Evolutionary conservation across 2,797 vertebrate genomes (phyloP).

Genomic region (Eremophila alpestris): DNA sequence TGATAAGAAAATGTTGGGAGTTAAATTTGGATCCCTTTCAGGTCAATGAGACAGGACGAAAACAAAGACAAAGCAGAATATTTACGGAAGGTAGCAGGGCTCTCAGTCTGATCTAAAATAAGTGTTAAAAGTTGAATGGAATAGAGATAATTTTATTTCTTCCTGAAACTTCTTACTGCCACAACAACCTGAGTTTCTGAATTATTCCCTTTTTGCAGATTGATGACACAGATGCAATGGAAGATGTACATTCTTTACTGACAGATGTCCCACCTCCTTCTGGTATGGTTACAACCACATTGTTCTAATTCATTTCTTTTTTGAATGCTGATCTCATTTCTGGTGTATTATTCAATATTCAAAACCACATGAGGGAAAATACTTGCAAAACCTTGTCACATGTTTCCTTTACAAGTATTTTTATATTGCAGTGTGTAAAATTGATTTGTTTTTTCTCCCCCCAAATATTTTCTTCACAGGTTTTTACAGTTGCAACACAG

Average conservation of each 20-base stretch:
- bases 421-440: background rate
- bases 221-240: slow-evolving; percentile 96
- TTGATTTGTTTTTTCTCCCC: background rate
- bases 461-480: slow-evolving; percentile 75
- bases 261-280: slow-evolving; percentile 88
- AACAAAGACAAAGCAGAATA: background rate
- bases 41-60: background rate
- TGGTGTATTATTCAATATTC: background rate
- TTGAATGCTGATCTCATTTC: background rate
- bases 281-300: slow-evolving; percentile 73
- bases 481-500: slow-evolving; percentile 98
- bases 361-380: background rate
- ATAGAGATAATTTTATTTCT: background rate
- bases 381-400: background rate
- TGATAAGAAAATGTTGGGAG: background rate
- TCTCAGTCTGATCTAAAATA: background rate
- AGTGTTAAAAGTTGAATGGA: background rate
- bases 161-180: background rate
- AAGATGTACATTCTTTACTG: slow-evolving; percentile 94
- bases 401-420: background rate
- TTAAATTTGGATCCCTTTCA: background rate
- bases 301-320: background rate
- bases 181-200: background rate
- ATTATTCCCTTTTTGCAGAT: slow-evolving; percentile 78
- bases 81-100: background rate